Base-by-base conservation (phyloP, 2,113 vertebrate species). In the Chlorocebus sabaeus region DNA sequence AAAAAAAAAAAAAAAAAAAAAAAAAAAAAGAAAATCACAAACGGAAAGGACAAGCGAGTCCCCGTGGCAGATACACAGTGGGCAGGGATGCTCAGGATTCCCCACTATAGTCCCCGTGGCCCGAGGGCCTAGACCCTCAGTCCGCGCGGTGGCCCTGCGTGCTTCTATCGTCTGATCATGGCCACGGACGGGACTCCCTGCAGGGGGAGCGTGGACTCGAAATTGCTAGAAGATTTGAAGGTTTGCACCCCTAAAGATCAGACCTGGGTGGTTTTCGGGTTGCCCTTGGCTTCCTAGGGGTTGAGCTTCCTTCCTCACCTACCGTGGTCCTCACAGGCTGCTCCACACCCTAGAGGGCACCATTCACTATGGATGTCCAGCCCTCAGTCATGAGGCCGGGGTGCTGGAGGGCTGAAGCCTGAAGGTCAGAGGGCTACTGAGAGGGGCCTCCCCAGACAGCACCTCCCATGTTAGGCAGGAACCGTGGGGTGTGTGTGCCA, bases 81-180 rank as follows among this genome's bases (percentile, higher is more conserved):
- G 27, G 3, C 12, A 0, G 27, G 80, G 45, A 57, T 11, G 17
- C 27, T 27, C 2, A 50, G 83, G n/a, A 3, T 40, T 50, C 67
- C 70, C 25, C 25, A 0, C 38, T 0, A 2, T 0, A 0, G 7
- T 30, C 64, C 2, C 76, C 0, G 20, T 11, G 1, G 6, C 43
- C 61, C 0, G 0, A 0, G 6, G 73, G 40, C 67, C 75, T 6
- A 40, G 35, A 8, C 1, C 11, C 12, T 23, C 50, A 4, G 18
- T 32, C 84, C 0, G 0, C 5, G 9, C 1, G 0, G 27, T 1
- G n/a, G 52, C 8, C 12, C 22, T 5, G 6, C 0, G 1, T 3
- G 57, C 0, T 9, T 30, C 32, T 6, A 0, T 1, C 20, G 8
- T 10, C 61, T 2, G 1, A 1, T 12, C 8, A 2, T 0, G 4